Evolutionary conservation across 1,140 invertebrate genomes (phyloP).

Genomic region (Euura lappo): DNA sequence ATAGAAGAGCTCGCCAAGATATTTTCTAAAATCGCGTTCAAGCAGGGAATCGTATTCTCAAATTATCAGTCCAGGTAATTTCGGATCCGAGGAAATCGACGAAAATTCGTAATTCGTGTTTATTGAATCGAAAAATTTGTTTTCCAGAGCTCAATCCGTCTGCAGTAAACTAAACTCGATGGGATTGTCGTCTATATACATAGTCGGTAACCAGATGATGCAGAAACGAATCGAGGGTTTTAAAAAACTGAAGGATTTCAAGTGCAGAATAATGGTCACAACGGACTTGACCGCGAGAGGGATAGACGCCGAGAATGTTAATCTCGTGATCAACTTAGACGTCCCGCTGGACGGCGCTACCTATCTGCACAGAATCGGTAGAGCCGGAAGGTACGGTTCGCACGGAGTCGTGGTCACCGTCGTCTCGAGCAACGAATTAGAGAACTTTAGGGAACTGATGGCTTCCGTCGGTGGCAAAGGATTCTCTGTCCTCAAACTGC

Average conservation of each 20-base stretch:
- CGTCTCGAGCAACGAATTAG: constrained; percentile 65
- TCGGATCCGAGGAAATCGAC: too few species aligned
- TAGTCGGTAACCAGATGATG: constrained; percentile 82
- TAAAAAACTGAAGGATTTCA: constrained; percentile 76
- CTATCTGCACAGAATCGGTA: constrained; percentile 95
- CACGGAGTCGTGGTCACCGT: constrained; percentile 76
- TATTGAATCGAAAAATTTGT: not conserved
- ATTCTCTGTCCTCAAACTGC: constrained; percentile 61
- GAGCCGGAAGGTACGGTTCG: constrained; percentile 90
- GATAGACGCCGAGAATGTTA: constrained; percentile 91
- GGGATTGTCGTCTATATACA: constrained; percentile 75
- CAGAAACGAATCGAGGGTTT: constrained; percentile 76
- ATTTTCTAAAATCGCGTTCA: constrained; percentile 75
- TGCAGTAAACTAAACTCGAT: constrained; percentile 71
- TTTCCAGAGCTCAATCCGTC: constrained; percentile 71
- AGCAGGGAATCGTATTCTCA: constrained; percentile 90
- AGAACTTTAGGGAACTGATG: constrained; percentile 65
- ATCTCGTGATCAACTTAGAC: constrained; percentile 94
- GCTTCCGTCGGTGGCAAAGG: constrained; percentile 55
- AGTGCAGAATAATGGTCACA: constrained; percentile 86
- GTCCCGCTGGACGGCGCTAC: constrained; percentile 81
- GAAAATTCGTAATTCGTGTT: too few species aligned
- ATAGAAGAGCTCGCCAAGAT: constrained; percentile 74
- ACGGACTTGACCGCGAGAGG: constrained; percentile 89
- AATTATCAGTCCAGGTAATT: constrained; percentile 80